These are phyloP conservation scores for Eremobia ochroleuca DNA, from an alignment of 2,888 invertebrate species.

Conservation along the genomic window DNA sequence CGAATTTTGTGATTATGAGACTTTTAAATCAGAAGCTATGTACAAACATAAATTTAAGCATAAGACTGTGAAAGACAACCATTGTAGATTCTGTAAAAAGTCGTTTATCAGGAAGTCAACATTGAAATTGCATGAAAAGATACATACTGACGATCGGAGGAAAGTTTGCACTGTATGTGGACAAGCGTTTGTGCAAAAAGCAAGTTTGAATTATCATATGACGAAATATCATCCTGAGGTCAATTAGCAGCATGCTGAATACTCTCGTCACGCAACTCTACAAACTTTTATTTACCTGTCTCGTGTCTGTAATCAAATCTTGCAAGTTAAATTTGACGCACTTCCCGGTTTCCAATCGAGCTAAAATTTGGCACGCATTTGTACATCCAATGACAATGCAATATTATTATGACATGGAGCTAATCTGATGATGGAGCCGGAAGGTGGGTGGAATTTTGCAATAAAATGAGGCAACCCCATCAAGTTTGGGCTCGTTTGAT, in stretches of 20 bases:
- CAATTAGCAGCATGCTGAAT: slow-evolving; percentile 73
- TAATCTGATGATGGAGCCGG: background rate
- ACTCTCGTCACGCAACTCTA: background rate
- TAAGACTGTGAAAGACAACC: slow-evolving; percentile 82
- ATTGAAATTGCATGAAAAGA: slow-evolving; percentile 80
- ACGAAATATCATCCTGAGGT: slow-evolving; percentile 85
- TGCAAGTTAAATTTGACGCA: background rate
- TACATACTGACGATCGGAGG: slow-evolving; percentile 84
- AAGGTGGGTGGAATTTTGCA: background rate
- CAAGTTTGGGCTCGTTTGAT: background rate
- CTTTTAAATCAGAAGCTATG: slow-evolving; percentile 77
- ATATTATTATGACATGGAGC: background rate
- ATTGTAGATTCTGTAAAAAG: slow-evolving; percentile 86
- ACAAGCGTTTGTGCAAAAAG: slow-evolving; percentile 87
- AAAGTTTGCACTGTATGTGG: slow-evolving; percentile 83
- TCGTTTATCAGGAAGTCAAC: slow-evolving; percentile 83
- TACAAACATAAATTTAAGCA: slow-evolving; percentile 86
- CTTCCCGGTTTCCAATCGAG: background rate
- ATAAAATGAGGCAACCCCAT: background rate
- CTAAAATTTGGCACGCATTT: background rate
- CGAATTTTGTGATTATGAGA: slow-evolving; percentile 81
- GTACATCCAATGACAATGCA: background rate
- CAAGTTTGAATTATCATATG: slow-evolving; percentile 87
- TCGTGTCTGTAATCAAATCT: background rate
- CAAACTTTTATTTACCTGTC: background rate